Evolutionary conservation across 2,797 vertebrate genomes (phyloP).

Genomic region (Acrocephalus scirpaceus): DNA sequence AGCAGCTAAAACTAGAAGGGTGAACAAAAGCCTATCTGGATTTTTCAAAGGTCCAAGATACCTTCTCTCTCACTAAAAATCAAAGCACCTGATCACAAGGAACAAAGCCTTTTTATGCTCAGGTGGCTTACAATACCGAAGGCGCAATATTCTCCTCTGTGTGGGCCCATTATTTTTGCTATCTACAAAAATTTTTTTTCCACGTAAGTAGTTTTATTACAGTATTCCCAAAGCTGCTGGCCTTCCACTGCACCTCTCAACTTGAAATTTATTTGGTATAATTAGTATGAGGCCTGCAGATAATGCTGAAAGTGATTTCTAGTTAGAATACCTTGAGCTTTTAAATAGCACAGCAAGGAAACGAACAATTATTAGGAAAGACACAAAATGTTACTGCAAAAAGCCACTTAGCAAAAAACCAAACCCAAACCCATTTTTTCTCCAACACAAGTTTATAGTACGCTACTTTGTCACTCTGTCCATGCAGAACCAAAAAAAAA

Average conservation of each 20-base stretch:
- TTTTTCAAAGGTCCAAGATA: neutral
- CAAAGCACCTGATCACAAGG: neutral
- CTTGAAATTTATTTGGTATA: neutral
- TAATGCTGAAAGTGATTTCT: neutral
- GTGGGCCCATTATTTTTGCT: neutral
- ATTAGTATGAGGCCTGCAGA: neutral
- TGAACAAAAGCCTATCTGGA: neutral
- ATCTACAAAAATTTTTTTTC: neutral
- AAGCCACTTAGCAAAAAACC: neutral
- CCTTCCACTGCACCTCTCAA: neutral
- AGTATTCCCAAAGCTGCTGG: constrained; percentile 4
- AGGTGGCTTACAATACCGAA: neutral
- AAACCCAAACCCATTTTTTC: neutral
- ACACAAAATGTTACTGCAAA: neutral
- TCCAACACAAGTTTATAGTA: neutral
- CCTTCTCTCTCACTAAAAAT: neutral
- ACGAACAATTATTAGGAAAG: neutral
- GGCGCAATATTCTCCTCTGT: neutral
- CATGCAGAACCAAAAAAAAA: neutral
- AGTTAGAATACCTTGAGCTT: neutral
- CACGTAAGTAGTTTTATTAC: neutral
- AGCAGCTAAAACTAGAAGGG: neutral
- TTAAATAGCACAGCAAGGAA: neutral
- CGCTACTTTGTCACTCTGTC: neutral
- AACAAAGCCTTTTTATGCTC: neutral